These are phyloP conservation scores for Oxyura jamaicensis DNA, from an alignment of 2,113 vertebrate species.

Conservation along the genomic window DNA sequence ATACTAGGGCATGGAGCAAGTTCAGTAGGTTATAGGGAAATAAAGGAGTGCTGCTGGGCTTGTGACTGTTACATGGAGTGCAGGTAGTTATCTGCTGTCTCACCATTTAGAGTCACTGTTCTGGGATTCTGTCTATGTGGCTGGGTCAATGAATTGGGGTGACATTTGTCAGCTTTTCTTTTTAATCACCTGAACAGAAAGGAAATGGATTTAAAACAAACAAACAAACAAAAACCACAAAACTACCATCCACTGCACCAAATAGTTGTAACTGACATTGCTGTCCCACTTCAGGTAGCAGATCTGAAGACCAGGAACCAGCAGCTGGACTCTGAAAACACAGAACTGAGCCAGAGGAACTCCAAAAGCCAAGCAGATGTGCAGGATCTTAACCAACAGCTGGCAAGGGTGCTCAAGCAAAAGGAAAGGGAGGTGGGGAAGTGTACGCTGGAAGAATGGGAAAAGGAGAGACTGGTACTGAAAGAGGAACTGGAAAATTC, in stretches of 20 bases:
- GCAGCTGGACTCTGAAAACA: slow-evolving; percentile 85
- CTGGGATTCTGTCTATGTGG: background rate
- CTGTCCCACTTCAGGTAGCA: slow-evolving; percentile 76
- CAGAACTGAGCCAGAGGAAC: slow-evolving; percentile 81
- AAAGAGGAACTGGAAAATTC: slow-evolving; percentile 75
- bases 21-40: background rate
- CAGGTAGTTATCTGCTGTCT: too few relatives aligned
- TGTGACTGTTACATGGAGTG: fast-evolving
- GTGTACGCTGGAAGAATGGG: slow-evolving; percentile 64
- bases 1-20: background rate
- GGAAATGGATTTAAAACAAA: background rate
- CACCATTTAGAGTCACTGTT: background rate
- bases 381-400: slow-evolving; percentile 79
- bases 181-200: background rate
- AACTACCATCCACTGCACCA: background rate
- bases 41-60: background rate
- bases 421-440: slow-evolving; percentile 62
- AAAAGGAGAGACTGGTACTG: slow-evolving; percentile 61
- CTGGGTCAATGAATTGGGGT: background rate
- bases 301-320: slow-evolving; percentile 84
- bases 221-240: background rate
- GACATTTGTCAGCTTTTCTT: background rate
- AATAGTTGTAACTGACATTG: background rate
- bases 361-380: slow-evolving; percentile 77
- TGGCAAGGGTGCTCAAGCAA: slow-evolving; percentile 76